Base-by-base conservation (phyloP, 2,797 vertebrate species). In the Lacerta viridis region DNA sequence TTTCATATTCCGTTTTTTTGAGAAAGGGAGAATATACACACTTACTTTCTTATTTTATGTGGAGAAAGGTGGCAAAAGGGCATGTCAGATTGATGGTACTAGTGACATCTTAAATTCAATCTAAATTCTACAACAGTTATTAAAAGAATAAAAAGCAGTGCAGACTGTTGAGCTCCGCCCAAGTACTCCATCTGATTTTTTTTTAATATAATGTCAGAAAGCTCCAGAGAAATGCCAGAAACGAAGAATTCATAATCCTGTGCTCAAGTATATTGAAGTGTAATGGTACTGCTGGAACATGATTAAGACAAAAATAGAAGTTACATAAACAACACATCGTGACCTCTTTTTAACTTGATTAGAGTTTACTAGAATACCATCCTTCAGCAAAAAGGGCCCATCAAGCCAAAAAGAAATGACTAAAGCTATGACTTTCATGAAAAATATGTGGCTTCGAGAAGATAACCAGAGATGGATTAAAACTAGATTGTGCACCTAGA, bases 271-370 rank as follows among this genome's bases (percentile, higher is more conserved):
- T 89, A 93, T n/a, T 39, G 75, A 93, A 94, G 68, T 92, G 18
- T 85, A 92, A 90, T 83, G 88, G 76, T 46, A 80, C 71, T 80
- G 66, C 59, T 93, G 68, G 84, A 92, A 92, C 84, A 82, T 15
- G 92, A 95, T 86, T 88, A 92, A 91, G 92, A 93, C 90, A 93
- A 87, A 93, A 94, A 94, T 93, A 94, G 92, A 94, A 92, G 55
- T 92, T 91, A 85, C 46, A 83, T 93, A 93, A 93, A 94, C 90
- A 94, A n/a, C 78, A 64, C 59, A 88, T 20, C 87, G 66, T 77
- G 78, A 93, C 74, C 92, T 88, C 41, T 92, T 93, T 95, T 83
- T 89, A 80, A 82, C 59, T 90, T 88, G 71, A 95, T 90, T 92
- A 90, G 77, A 83, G 69, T 92, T 95, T 94, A 93, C 90, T 89